phyloP scores from a whole-genome alignment of 2,888 invertebrate genomes.

The Villa cingulata region DNA sequence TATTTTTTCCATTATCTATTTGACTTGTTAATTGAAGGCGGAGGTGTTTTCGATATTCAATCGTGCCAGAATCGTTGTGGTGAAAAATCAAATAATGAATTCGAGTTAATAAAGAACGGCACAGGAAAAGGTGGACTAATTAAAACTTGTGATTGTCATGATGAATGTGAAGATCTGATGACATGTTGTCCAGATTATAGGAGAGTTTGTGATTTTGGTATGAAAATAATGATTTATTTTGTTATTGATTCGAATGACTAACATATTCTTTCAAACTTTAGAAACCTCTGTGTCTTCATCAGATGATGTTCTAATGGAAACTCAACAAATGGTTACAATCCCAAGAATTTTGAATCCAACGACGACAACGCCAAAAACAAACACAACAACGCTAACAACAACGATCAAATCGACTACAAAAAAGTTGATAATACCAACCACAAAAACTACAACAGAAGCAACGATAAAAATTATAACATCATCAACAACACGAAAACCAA shows the following conservation, averaged over 20 bases:
- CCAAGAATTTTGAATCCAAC: not conserved
- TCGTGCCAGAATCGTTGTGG: conserved; percentile 43
- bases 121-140: conserved; percentile 6
- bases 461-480: too few relatives aligned
- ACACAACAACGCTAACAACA: not conserved
- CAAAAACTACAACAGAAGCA: too few relatives aligned
- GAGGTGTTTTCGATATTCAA: conserved; percentile 31
- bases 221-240: conserved; percentile 1
- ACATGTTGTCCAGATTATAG: conserved; percentile 57
- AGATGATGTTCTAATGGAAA: not conserved
- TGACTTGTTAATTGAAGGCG: conserved; percentile 9
- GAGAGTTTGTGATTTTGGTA: conserved; percentile 39
- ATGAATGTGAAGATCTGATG: conserved; percentile 39
- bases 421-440: too few relatives aligned
- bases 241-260: too few relatives aligned
- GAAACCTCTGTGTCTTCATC: not conserved
- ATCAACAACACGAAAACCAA: too few relatives aligned
- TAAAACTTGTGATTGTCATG: conserved; percentile 45
- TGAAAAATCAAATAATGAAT: conserved; percentile 7
- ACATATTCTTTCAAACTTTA: not conserved
- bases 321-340: not conserved
- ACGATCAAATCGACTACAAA: too few relatives aligned
- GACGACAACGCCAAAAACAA: not conserved
- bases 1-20: not conserved
- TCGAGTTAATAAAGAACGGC: not conserved